Conservation (phyloP, 2,888 invertebrate genomes). For the Hirtodrosophila trivittata region DNA sequence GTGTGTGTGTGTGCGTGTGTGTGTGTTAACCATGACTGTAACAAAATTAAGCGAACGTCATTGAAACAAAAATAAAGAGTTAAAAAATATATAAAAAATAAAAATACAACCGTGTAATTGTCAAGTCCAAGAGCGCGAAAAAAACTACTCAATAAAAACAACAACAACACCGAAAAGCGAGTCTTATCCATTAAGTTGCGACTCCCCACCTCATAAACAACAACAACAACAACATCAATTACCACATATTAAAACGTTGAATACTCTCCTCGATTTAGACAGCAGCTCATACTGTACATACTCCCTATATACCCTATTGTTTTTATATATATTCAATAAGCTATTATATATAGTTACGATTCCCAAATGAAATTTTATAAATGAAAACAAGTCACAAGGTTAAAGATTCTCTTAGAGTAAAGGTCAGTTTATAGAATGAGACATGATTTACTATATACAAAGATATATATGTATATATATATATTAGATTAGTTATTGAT, state of each 20-base stretch:
- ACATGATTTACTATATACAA: too few species aligned
- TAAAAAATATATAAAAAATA: slow-evolving; percentile 30
- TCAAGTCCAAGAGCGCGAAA: slow-evolving; percentile 77
- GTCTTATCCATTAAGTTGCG: slow-evolving; percentile 50
- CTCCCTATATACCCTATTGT: too few species aligned
- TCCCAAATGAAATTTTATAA: too few species aligned
- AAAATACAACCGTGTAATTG: slow-evolving; percentile 75
- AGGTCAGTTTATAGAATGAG: too few species aligned
- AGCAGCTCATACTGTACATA: too few species aligned
- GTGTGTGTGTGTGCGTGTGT: slow-evolving; percentile 28
- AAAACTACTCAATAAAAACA: slow-evolving; percentile 43
- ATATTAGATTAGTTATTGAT: too few species aligned
- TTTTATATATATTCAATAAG: too few species aligned
- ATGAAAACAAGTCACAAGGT: too few species aligned
- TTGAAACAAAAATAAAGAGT: slow-evolving; percentile 58
- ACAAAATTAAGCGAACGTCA: slow-evolving; percentile 79
- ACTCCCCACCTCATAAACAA: slow-evolving; percentile 35
- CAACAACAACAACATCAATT: slow-evolving; percentile 25
- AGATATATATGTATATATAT: too few species aligned
- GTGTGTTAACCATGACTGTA: slow-evolving; percentile 78
- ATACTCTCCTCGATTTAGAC: background rate
- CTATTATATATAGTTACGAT: too few species aligned
- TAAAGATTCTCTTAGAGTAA: too few species aligned
- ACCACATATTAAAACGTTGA: too few species aligned
- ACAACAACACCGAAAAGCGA: slow-evolving; percentile 10